Conservation (phyloP, 2,113 vertebrate species). For the Pygoscelis adeliae region DNA sequence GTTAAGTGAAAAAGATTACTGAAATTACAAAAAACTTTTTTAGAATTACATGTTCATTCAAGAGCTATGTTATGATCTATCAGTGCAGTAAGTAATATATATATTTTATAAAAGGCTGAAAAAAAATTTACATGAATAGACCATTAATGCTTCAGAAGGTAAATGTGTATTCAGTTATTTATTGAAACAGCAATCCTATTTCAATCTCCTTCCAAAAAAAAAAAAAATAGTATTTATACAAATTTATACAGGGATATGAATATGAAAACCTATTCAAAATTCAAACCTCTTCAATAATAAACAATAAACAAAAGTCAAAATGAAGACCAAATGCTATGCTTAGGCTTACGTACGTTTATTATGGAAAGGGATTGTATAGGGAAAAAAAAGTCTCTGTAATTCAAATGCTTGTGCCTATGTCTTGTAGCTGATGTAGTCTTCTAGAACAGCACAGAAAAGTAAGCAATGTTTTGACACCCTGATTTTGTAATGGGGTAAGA, state of each 20-base stretch:
- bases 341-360: not conserved
- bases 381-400: not conserved
- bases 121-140: slow-evolving; percentile 35
- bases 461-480: slow-evolving; percentile 1
- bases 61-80: slow-evolving; percentile 6
- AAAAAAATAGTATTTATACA: not conserved
- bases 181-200: slow-evolving; percentile 47
- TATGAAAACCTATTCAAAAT: slow-evolving; percentile 23
- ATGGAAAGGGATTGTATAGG: not conserved
- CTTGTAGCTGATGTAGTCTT: slow-evolving; percentile 3
- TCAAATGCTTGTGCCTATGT: not conserved
- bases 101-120: slow-evolving; percentile 19
- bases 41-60: not conserved
- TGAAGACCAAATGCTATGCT: slow-evolving; percentile 9
- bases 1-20: slow-evolving; percentile 45
- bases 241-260: not conserved
- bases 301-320: slow-evolving; percentile 14
- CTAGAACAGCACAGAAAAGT: slow-evolving; percentile 36
- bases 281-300: slow-evolving; percentile 9
- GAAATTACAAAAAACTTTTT: slow-evolving; percentile 32
- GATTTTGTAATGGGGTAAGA: slow-evolving; percentile 10
- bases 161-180: slow-evolving; percentile 30
- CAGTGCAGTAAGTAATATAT: slow-evolving; percentile 14
- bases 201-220: not conserved
- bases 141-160: slow-evolving; percentile 17